A percentile compares a stretch with the other conserved stretches of the same genome.
These are phyloP conservation scores for Eidolon helvum DNA, from an alignment of 2,113 vertebrate species.

Conservation along the genomic window DNA sequence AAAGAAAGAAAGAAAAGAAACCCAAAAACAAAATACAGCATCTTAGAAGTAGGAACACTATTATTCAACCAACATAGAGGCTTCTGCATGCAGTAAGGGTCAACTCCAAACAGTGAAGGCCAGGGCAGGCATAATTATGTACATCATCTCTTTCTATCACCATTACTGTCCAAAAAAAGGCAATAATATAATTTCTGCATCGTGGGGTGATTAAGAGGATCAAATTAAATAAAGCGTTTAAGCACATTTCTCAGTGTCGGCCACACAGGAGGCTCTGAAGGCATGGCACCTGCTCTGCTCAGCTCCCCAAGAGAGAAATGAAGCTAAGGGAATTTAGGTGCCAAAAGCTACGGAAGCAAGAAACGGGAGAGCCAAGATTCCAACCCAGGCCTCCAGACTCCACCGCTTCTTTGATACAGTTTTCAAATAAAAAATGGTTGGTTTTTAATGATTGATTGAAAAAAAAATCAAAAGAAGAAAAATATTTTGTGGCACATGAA, in stretches of 20 bases:
- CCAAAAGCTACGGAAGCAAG: background rate
- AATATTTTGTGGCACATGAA: background rate
- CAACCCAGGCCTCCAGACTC: background rate
- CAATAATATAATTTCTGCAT: background rate
- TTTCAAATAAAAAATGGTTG: background rate
- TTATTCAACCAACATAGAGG: background rate
- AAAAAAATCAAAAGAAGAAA: background rate
- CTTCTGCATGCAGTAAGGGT: background rate
- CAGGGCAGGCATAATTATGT: background rate
- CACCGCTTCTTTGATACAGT: background rate
- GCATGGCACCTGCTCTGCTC: background rate
- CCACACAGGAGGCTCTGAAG: background rate
- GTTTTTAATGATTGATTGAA: background rate
- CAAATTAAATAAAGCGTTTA: background rate
- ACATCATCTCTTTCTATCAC: background rate
- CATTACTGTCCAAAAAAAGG: background rate
- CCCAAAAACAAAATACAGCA: background rate
- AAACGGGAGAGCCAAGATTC: background rate
- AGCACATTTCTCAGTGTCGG: background rate
- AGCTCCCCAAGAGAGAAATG: background rate
- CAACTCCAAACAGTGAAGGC: background rate
- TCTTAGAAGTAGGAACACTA: background rate
- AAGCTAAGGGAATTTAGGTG: background rate
- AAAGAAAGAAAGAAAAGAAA: background rate
- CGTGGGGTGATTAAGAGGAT: background rate